Evolutionary conservation across 2,797 vertebrate genomes (phyloP).

Genomic region (Oreonectes daqikongensis): DNA sequence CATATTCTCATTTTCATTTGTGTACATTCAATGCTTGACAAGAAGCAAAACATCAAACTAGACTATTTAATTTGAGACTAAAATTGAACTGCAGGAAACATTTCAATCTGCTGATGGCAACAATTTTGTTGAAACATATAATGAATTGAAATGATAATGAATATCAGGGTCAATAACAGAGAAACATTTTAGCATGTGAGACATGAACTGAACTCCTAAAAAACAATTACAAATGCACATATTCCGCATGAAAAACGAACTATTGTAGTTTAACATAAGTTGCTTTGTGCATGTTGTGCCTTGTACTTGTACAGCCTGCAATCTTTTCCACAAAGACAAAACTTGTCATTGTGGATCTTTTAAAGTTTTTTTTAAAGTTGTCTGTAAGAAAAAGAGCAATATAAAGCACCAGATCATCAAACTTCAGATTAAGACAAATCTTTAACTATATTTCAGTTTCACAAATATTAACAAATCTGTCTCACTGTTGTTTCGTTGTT

Average conservation of each 20-base stretch:
- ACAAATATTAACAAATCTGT: neutral
- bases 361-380: neutral
- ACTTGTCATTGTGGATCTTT: neutral
- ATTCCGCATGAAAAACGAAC: neutral
- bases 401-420: neutral
- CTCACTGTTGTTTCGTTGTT: neutral
- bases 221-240: neutral
- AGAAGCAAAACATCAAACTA: neutral
- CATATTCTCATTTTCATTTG: neutral
- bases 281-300: neutral
- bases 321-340: neutral
- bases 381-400: neutral
- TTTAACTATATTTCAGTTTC: neutral
- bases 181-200: neutral
- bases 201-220: neutral
- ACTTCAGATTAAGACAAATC: neutral
- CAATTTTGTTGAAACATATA: neutral
- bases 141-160: slow-evolving; percentile 1
- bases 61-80: slow-evolving; percentile 13
- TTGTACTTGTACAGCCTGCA: slow-evolving; percentile 10
- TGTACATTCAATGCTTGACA: slow-evolving; percentile 3
- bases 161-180: neutral
- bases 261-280: neutral
- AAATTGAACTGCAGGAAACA: slow-evolving; percentile 3
- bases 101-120: neutral